phyloP scores from a whole-genome alignment of 2,113 vertebrate genomes.

The Carassius auratus region DNA sequence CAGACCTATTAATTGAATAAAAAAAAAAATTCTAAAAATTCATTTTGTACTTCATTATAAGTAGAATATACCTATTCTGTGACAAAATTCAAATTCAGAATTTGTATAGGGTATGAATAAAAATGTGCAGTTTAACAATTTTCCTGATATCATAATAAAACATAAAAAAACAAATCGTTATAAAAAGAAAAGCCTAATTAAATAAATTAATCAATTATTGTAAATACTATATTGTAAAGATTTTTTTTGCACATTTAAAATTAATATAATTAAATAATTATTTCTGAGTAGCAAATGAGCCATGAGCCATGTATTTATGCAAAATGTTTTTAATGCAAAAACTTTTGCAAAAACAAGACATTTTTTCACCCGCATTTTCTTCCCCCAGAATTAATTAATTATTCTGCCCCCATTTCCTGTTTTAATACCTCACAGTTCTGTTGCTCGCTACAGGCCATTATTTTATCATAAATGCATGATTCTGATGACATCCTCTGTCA shows the following conservation, averaged over 20 bases:
- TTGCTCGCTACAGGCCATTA: constrained; percentile 20
- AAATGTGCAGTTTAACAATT: not conserved
- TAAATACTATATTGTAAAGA: too few species aligned
- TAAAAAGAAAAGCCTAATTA: too few species aligned
- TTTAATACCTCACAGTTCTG: constrained; percentile 12
- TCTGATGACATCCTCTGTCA: constrained; percentile 18
- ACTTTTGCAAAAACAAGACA: not conserved
- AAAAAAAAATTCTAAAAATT: not conserved
- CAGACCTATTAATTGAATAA: not conserved
- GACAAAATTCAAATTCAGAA: not conserved
- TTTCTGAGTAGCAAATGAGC: too few species aligned
- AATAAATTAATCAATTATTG: not conserved
- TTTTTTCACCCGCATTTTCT: not conserved
- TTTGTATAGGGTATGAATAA: not conserved
- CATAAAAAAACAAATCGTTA: not conserved
- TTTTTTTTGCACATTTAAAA: not conserved
- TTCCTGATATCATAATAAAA: not conserved
- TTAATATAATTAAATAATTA: not conserved
- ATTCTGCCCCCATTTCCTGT: constrained; percentile 2
- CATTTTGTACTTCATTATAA: not conserved
- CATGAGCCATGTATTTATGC: not conserved
- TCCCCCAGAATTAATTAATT: constrained; percentile 4
- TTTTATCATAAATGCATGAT: constrained; percentile 38
- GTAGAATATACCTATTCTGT: not conserved
- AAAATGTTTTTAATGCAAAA: too few species aligned